These are phyloP conservation scores for Myotis planiceps DNA, from an alignment of 2,797 vertebrate species.

Conservation along the genomic window DNA sequence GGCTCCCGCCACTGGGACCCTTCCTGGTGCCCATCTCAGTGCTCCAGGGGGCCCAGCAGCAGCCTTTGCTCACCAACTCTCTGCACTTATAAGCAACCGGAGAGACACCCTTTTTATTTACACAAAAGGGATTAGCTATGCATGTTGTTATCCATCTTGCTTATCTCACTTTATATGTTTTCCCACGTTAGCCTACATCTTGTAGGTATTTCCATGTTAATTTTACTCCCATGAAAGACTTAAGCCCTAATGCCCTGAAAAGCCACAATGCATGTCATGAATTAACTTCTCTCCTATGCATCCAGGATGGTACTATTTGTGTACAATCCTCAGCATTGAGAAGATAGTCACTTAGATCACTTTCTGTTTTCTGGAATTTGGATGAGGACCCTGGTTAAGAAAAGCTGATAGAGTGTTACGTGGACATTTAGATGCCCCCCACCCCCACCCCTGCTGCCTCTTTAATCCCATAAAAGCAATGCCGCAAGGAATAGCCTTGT, in stretches of 20 bases:
- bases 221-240: neutral
- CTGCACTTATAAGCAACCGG: neutral
- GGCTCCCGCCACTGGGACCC: neutral
- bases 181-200: neutral
- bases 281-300: neutral
- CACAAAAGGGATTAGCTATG: neutral
- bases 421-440: neutral
- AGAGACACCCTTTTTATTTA: neutral
- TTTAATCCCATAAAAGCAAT: neutral
- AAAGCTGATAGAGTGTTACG: neutral
- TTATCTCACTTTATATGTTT: neutral
- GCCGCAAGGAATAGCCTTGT: neutral
- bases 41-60: too few species aligned
- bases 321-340: neutral
- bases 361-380: neutral
- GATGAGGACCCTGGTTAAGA: neutral
- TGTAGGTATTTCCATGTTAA: neutral
- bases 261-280: neutral
- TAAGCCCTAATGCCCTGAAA: neutral
- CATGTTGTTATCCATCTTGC: neutral
- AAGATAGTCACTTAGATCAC: neutral
- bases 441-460: accelerated
- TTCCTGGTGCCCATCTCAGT: neutral
- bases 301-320: neutral
- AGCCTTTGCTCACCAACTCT: neutral